Evolutionary conservation across 2,888 invertebrate species (phyloP), one percentile per base, ranked within the genome.

Genomic region (Proisotoma minuta): DNA sequence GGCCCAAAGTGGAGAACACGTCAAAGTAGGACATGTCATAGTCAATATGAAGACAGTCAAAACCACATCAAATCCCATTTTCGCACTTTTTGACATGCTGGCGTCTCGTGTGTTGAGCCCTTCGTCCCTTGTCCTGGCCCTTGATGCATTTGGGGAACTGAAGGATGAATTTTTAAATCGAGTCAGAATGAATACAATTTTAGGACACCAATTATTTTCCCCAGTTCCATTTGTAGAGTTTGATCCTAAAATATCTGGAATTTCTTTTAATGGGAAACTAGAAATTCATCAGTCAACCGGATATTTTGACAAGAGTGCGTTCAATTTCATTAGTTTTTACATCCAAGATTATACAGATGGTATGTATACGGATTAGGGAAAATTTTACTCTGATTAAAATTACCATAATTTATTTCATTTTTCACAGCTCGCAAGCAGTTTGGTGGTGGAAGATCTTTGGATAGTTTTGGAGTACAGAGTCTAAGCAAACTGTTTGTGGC

Each of bases 101-200:
- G 50, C 63, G 0, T 60, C 56, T 18, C 50, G 58, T 3, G 58
- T 66, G 27, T 39, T 89, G 66, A 82, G 86, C 2, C 78, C 84
- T 0, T 90, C 92, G 67, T 85, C 87, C 74, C 79, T 93, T 8
- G 78, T 91, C 92, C 67, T 78, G 89, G 69, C 81, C 83, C 43
- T 84, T 84, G 68, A 83, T 85, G 49, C 82, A 84, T 71, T 84
- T 87, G 75, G 86, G 87, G 74, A 82, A 90, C 71, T 85, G 85
- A 74, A 57, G 8, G 80, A 85, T 51, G 94, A 95, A 76, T 95
- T 92, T 80, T 82, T 97, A 50, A 97, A 98, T 76, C 82, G 67
- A n/a, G 89, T 94, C 12, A 85, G 96, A 63, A 94, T 98, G 91
- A 97, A 96, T 79, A 94, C 94, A 2, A 91, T 98, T 68, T 80